phyloP scores from a whole-genome alignment of 2,113 vertebrate genomes.

The Cavia porcellus region DNA sequence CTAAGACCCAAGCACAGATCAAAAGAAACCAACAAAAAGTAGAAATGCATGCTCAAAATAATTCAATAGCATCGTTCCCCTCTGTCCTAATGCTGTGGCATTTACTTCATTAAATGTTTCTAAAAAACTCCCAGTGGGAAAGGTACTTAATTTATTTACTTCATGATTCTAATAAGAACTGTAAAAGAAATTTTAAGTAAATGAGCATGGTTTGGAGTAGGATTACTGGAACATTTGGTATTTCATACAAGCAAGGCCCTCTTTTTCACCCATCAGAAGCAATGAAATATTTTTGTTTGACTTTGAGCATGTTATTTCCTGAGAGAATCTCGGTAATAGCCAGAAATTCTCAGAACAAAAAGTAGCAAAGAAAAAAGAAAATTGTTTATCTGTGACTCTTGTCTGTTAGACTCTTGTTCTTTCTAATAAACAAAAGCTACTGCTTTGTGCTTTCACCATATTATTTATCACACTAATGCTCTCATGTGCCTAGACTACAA shows the following conservation, averaged over 20 bases:
- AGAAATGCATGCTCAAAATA: conserved; percentile 77
- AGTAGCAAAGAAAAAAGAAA: conserved; percentile 29
- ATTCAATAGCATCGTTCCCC: conserved; percentile 67
- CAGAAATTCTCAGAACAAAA: conserved; percentile 40
- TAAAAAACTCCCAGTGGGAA: conserved; percentile 79
- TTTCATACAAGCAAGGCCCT: not conserved
- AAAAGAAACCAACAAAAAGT: conserved; percentile 71
- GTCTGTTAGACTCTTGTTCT: not conserved
- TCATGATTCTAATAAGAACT: conserved; percentile 68
- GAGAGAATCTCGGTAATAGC: conserved; percentile 19
- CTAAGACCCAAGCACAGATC: conserved; percentile 34
- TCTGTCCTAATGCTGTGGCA: conserved; percentile 60
- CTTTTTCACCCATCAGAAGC: conserved; percentile 24
- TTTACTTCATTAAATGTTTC: conserved; percentile 80
- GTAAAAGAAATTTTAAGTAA: conserved; percentile 76
- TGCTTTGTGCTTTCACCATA: not conserved
- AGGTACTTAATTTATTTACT: conserved; percentile 81
- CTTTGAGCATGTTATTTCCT: conserved; percentile 40
- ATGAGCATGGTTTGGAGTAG: conserved; percentile 17
- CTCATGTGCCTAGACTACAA: not conserved
- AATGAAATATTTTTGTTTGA: conserved; percentile 33
- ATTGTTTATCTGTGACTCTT: conserved; percentile 2
- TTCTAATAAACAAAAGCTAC: conserved; percentile 31
- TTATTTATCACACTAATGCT: not conserved
- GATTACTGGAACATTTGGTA: conserved; percentile 15